phyloP scores from a whole-genome alignment of 2,888 invertebrate genomes.

The Caenorhabditis auriculariae region DNA sequence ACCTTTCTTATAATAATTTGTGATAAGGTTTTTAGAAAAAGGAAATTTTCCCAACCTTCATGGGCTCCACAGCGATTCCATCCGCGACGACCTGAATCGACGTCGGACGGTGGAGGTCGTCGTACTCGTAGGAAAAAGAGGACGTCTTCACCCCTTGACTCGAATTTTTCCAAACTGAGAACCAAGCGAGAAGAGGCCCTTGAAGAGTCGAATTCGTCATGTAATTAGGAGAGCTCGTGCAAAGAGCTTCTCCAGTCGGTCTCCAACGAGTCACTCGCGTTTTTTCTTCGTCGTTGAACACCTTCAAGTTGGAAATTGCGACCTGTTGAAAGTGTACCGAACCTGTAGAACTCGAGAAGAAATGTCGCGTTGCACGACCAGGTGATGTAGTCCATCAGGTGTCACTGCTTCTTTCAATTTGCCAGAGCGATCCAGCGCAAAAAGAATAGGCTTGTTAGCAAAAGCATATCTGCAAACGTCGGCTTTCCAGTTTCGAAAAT shows the following conservation, averaged over 20 bases:
- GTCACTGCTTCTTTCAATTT: conserved; percentile 19
- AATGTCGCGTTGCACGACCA: conserved; percentile 13
- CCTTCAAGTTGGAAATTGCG: not conserved
- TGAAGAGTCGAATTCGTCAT: conserved; percentile 11
- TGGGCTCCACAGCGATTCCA: conserved; percentile 23
- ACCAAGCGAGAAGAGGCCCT: not conserved
- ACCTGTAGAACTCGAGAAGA: too few relatives aligned
- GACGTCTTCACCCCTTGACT: conserved; percentile 4
- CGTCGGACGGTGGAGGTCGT: conserved; percentile 29
- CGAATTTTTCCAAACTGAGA: not conserved
- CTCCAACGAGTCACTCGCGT: conserved; percentile 13
- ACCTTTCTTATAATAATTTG: too few relatives aligned
- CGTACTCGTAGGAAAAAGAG: conserved; percentile 39
- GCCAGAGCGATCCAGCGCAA: conserved; percentile 10
- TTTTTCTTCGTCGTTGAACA: conserved; percentile 16
- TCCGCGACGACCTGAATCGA: conserved; percentile 25
- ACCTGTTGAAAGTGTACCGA: too few relatives aligned
- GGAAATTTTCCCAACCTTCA: not conserved
- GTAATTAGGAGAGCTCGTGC: not conserved
- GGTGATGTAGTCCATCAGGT: conserved; percentile 30
- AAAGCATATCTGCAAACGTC: conserved; percentile 5
- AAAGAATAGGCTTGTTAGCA: conserved; percentile 18
- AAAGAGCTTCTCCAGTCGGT: conserved; percentile 8
- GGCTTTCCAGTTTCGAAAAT: not conserved
- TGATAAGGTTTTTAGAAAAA: not conserved